Evolutionary conservation across 2,888 invertebrate genomes (phyloP), one percentile per base, ranked within the genome.

Genomic region (Drosophila niveifrons): DNA sequence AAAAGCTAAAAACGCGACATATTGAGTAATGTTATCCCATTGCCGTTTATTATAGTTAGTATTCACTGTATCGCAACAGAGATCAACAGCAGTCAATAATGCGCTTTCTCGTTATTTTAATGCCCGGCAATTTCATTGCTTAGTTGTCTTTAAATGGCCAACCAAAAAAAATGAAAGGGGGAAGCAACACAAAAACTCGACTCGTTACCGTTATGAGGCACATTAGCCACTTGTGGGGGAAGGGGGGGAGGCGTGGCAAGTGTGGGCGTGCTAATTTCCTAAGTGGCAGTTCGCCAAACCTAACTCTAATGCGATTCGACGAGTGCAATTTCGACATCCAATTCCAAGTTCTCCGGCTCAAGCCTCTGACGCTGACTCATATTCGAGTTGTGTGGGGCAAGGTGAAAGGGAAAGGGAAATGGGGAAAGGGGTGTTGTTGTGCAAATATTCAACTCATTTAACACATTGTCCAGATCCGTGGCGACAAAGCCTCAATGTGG

Each of bases 401-500:
- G 29, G 2, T 2, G 29, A 9, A 9, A 9, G 9, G 29, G 9
- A 34, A 3, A 10, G 34, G 11, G 39, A 11, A 18, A 13, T 39
- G 58, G 13, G 13, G 6, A 3, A 13, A 15, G 15, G 43, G 18
- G 18, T 23, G 18, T 23, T 66, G 51, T 48, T 67, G 62, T 39
- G 58, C 82, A 75, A 85, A 72, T 72, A 83, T 71, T 83, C 70
- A 72, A 87, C 84, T 87, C 88, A 87, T 82, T 82, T 87, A 82
- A 75, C 87, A 88, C 86, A 85, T 82, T 87, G 84, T 87, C 51
- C 68, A 71, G 71, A 82, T 82, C 75, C 64, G 64, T 29, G 57
- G 66, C 55, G 66, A 71, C 75, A 72, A 75, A 83, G 72, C 75
- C 78, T 76, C 86, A 82, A 78, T 61, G 52, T 61, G 47, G 51